Percentiles rank a stretch among this genome's conserved stretches.
Conservation (phyloP, 1,140 invertebrate genomes). For the Platorchestia sp. region DNA sequence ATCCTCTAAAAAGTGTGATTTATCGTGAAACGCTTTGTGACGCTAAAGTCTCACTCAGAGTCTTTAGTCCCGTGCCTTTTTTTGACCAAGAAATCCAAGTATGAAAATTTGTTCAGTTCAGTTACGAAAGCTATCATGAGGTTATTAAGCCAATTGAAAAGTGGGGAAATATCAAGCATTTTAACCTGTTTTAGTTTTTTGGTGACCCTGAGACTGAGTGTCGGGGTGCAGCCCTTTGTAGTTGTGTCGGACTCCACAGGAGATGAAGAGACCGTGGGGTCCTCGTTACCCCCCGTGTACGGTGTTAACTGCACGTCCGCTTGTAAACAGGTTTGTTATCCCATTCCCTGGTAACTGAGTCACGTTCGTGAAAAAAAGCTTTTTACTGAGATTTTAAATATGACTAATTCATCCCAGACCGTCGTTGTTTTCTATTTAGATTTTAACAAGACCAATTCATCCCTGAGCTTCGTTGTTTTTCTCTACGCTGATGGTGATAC, state of each 20-base stretch:
- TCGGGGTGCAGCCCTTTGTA: neutral
- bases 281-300: neutral
- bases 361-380: too few species aligned
- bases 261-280: neutral
- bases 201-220: neutral
- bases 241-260: neutral
- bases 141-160: neutral
- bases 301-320: neutral
- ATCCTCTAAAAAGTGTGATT: neutral
- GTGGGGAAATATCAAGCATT: neutral
- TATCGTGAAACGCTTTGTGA: neutral
- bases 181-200: neutral
- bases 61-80: neutral
- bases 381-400: too few species aligned
- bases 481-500: too few species aligned
- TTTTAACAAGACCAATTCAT: too few species aligned
- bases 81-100: neutral
- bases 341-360: too few species aligned
- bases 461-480: too few species aligned
- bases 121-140: neutral
- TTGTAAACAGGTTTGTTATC: neutral
- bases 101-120: neutral
- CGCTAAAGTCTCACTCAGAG: neutral
- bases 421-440: too few species aligned
- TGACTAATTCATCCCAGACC: too few species aligned